Evolutionary conservation across 2,888 invertebrate species (phyloP).

Genomic region (Polyommatus icarus): DNA sequence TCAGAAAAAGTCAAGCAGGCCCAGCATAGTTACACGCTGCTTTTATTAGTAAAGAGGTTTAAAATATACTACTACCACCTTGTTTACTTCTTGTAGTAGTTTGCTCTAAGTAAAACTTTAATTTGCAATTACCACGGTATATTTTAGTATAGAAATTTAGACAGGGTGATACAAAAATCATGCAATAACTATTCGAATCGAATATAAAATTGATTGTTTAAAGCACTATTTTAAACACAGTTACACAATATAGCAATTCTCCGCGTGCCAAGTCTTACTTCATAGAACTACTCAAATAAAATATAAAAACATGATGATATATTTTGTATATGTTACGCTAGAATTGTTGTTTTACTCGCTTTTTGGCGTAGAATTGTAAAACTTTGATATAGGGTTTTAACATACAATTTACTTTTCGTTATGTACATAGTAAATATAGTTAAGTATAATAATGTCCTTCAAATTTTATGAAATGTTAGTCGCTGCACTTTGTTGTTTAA

Average conservation of each 20-base stretch:
- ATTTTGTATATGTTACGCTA: constrained; percentile 11
- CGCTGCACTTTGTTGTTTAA: background rate
- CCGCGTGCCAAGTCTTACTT: background rate
- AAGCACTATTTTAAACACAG: background rate
- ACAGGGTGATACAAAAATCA: background rate
- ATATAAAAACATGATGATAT: background rate
- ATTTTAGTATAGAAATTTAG: background rate
- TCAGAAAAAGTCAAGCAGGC: no score
- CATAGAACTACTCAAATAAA: background rate
- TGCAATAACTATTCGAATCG: background rate
- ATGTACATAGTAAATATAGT: background rate
- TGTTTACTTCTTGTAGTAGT: background rate
- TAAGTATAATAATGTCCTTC: background rate
- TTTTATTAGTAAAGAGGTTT: no score
- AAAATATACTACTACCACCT: background rate
- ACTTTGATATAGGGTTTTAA: constrained; percentile 10
- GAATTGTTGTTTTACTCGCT: constrained; percentile 3
- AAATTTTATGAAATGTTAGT: background rate
- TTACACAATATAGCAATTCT: background rate
- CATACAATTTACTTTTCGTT: background rate
- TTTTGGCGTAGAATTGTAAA: background rate
- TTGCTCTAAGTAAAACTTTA: background rate
- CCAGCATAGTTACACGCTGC: no score
- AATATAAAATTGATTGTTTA: background rate
- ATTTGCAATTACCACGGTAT: background rate